Evolutionary conservation across 1,140 invertebrate species (phyloP).

Genomic region (Samia ricini): DNA sequence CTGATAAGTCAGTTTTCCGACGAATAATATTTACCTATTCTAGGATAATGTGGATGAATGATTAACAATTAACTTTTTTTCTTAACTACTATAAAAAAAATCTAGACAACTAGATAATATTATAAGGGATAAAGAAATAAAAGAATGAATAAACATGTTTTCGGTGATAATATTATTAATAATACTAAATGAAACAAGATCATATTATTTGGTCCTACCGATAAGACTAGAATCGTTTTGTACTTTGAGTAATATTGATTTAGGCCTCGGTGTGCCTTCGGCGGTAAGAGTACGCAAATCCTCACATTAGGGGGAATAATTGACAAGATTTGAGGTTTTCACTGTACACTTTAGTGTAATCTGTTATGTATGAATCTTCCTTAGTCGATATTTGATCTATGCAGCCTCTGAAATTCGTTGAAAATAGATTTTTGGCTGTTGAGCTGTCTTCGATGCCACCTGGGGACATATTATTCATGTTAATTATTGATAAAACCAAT

Average conservation of each 20-base stretch:
- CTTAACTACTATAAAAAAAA: too few species aligned
- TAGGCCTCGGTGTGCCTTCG: background rate
- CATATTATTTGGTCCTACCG: slow-evolving; percentile 21
- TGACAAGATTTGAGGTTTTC: slow-evolving; percentile 74
- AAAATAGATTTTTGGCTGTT: slow-evolving; percentile 50
- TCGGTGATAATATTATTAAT: background rate
- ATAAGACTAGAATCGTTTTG: slow-evolving; percentile 66
- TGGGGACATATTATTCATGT: slow-evolving; percentile 24
- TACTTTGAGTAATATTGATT: slow-evolving; percentile 59
- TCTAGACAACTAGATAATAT: too few species aligned
- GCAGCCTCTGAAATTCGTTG: slow-evolving; percentile 72
- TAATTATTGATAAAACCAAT: background rate
- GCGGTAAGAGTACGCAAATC: slow-evolving; percentile 11
- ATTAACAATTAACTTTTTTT: too few species aligned
- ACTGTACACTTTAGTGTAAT: slow-evolving; percentile 67
- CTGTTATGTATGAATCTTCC: slow-evolving; percentile 44
- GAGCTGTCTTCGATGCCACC: slow-evolving; percentile 44
- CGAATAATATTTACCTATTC: too few species aligned
- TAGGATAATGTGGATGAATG: too few species aligned
- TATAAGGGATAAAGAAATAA: slow-evolving; percentile 26
- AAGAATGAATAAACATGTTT: background rate
- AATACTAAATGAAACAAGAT: background rate
- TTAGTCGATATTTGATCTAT: slow-evolving; percentile 63
- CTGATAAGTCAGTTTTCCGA: too few species aligned
- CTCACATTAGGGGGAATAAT: slow-evolving; percentile 53